phyloP scores from a whole-genome alignment of 2,888 invertebrate genomes.

The Bugula neritina region DNA sequence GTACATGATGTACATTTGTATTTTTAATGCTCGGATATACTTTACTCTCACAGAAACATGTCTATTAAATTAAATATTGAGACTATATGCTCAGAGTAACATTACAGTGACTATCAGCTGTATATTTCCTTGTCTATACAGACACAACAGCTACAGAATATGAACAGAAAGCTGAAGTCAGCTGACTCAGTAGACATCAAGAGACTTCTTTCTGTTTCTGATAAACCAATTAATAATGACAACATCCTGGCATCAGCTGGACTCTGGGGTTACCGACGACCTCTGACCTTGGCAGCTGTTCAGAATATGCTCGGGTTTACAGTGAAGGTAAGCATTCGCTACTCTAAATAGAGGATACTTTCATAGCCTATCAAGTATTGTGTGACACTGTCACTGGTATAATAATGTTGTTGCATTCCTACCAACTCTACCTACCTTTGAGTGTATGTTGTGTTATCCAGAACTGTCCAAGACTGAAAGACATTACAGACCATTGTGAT shows the following conservation, averaged over 20 bases:
- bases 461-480: neutral
- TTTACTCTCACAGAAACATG: too few relatives aligned
- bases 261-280: neutral
- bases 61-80: too few relatives aligned
- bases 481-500: neutral
- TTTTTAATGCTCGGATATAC: too few relatives aligned
- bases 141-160: neutral
- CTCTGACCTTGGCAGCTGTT: constrained; percentile 7
- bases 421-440: neutral
- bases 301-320: neutral
- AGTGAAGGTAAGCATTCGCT: neutral
- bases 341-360: neutral
- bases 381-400: neutral
- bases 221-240: neutral
- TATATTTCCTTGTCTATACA: too few relatives aligned
- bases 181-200: neutral
- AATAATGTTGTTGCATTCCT: neutral
- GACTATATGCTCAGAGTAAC: too few relatives aligned
- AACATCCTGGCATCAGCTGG: constrained; percentile 1
- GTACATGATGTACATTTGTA: too few relatives aligned
- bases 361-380: neutral
- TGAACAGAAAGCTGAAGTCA: neutral
- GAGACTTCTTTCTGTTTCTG: neutral
- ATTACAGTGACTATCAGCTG: too few relatives aligned
- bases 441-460: too few relatives aligned